Base-by-base conservation (phyloP, 2,888 invertebrate species). In the Phortica okadai region DNA sequence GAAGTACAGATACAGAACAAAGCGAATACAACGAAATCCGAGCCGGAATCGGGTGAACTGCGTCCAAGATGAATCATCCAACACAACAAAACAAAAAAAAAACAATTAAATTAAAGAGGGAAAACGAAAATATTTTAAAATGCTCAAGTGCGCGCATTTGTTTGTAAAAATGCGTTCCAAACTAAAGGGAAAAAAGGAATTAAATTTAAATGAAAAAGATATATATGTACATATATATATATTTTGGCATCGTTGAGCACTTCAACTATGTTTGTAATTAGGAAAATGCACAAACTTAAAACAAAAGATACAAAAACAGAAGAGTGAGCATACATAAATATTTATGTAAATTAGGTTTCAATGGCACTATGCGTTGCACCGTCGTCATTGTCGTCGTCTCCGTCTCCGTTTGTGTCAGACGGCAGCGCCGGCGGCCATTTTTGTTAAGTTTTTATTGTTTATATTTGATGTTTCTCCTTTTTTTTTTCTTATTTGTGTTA, bases 1-100 rank as follows among this genome's bases (percentile, higher is more conserved):
- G 88, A 90, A 79, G 88, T 89, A 73, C 90, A 90, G 82, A 78
- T 90, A 76, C 89, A 89, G 69, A 78, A 77, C 74, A 86, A 84
- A 75, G 74, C 77, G 7, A 79, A 76, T 72, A 79, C 79, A 76
- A 78, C 82, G 74, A 81, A 75, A 72, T 42, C 76, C 7, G 81
- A 76, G 45, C 11, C 66, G 10, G 78, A 69, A 59, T 45, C 45
- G 10, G 7, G 33, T 33, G 54, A 54, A 54, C 11, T 70, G 50
- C 70, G 54, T 25, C 70, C 70, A 54, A 50, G 54, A 54, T 70
- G 54, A 70, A 70, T 6, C 6, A 10, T 10, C 10, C 10, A 45
- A 45, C 21, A 21, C 21, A 21, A 21, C 21, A 21, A 21, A 21
- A 21, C 21, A 21, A 21, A 21, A 21, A 21, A 21, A 21, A 21